Conservation (phyloP, 2,888 invertebrate species). For the Drosophila tripunctata region DNA sequence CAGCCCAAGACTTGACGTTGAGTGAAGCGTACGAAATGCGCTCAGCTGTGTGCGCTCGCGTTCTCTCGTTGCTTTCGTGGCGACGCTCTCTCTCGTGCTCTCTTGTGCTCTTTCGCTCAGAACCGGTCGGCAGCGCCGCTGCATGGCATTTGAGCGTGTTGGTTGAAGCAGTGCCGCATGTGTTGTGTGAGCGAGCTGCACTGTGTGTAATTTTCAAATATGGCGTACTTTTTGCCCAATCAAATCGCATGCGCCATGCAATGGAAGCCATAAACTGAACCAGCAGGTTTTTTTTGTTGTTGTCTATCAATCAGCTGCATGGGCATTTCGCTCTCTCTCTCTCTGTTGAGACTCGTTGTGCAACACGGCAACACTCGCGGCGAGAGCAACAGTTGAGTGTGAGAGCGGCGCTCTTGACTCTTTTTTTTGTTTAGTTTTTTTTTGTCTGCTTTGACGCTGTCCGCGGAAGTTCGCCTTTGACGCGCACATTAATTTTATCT, state of each 20-base stretch:
- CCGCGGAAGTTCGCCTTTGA: conserved; percentile 68
- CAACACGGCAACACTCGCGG: conserved; percentile 72
- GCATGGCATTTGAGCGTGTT: conserved; percentile 24
- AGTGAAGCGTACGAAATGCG: conserved; percentile 53
- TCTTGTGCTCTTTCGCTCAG: conserved; percentile 42
- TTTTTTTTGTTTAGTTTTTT: not conserved
- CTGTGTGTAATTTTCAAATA: conserved; percentile 82
- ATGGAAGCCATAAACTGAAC: conserved; percentile 63
- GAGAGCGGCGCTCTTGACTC: conserved; percentile 55
- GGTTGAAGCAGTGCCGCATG: conserved; percentile 44
- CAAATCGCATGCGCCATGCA: conserved; percentile 84
- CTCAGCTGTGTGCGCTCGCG: conserved; percentile 26
- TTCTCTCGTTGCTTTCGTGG: too few species aligned
- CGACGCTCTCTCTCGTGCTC: conserved; percentile 7
- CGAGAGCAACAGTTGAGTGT: conserved; percentile 67
- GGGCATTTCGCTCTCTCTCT: conserved; percentile 28
- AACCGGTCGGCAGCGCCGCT: conserved; percentile 63
- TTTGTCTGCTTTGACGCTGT: conserved; percentile 24
- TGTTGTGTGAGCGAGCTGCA: conserved; percentile 62
- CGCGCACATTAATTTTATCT: conserved; percentile 76
- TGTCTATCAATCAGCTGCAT: conserved; percentile 32
- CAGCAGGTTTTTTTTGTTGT: conserved; percentile 60
- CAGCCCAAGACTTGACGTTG: conserved; percentile 44
- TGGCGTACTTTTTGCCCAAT: conserved; percentile 84
- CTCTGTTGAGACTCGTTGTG: too few species aligned